Percentiles rank a stretch among this genome's conserved stretches.
phyloP scores from a whole-genome alignment of 2,888 invertebrate species.

The Melinopterus prodromus region DNA sequence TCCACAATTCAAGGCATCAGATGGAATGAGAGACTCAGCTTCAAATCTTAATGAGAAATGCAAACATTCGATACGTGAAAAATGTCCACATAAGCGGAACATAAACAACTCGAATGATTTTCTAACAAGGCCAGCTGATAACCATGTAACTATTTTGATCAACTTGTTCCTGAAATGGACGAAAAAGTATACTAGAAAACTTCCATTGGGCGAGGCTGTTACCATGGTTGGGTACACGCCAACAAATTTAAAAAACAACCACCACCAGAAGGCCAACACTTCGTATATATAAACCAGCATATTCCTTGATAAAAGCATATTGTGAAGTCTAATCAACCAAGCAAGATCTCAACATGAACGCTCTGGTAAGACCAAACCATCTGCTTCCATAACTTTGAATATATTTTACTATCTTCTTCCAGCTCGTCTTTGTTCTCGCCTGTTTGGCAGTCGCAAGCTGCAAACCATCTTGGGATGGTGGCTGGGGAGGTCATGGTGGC shows the following conservation, averaged over 20 bases:
- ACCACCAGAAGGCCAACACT: not conserved
- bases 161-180: not conserved
- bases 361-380: constrained; percentile 9
- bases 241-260: not conserved
- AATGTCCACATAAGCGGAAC: no score
- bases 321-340: constrained; percentile 16
- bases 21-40: no score
- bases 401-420: not conserved
- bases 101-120: not conserved
- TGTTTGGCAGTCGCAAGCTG: constrained; percentile 12
- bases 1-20: no score
- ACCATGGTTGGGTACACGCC: not conserved
- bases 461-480: constrained; percentile 4
- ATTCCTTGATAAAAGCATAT: not conserved
- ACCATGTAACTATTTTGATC: not conserved
- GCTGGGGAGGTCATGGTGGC: constrained; percentile 11
- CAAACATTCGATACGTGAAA: no score
- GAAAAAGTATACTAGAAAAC: not conserved
- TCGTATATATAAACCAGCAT: not conserved
- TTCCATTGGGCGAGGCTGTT: not conserved
- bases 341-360: constrained; percentile 24
- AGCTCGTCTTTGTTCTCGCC: constrained; percentile 18
- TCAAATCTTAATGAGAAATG: no score
- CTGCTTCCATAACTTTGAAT: not conserved
- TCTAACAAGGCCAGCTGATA: not conserved